Evolutionary conservation across 2,888 invertebrate species (phyloP), one percentile per base, ranked within the genome.

Genomic region (Papilio demoleus): DNA sequence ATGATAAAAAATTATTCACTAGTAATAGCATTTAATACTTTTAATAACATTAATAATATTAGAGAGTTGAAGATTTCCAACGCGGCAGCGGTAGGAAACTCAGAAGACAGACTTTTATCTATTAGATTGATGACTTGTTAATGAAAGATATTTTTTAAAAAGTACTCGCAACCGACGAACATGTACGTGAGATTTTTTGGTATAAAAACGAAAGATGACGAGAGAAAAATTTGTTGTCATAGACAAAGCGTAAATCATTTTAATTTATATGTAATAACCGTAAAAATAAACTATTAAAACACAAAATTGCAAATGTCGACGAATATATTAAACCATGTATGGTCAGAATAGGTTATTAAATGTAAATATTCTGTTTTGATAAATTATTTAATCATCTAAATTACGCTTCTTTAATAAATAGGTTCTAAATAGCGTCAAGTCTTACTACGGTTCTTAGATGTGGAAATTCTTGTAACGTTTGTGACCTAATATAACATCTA

Each of bases 111-210:
- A 31, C 27, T 56, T 31, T 56, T 56, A 56, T 31, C 53, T 56
- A 56, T 17, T 8, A 56, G 31, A 56, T 56, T 56, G 9, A 56
- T 56, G 31, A 31, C 40, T 31, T 40, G 27, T 19, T 65, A 19
- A 65, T 42, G 53, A 65, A 40, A 65, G 58, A 27, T n/a, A 65
- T 65, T 42, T 50, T 53, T 53, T n/a, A n/a, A 65, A 31, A 17
- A 42, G 19, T 56, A 56, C 42, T 17, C 2, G 53, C n/a, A 53
- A 27, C 31, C n/a, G n/a, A 31, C n/a, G 17, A n/a, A n/a, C n/a
- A n/a, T 2, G 1, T n/a, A 53, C 17, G 9, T 4, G 8, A 56
- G 17, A 17, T 31, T 4, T 9, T 31, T 56, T n/a, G n/a, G 9
- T 9, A 56, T 31, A 0, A 31, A 47, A 12, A 22, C 8, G 12